A percentile compares a stretch with the other conserved stretches of the same genome.
These are phyloP conservation scores for Pseudorhombus dupliciocellatus DNA, from an alignment of 2,113 vertebrate genomes.

Conservation along the genomic window DNA sequence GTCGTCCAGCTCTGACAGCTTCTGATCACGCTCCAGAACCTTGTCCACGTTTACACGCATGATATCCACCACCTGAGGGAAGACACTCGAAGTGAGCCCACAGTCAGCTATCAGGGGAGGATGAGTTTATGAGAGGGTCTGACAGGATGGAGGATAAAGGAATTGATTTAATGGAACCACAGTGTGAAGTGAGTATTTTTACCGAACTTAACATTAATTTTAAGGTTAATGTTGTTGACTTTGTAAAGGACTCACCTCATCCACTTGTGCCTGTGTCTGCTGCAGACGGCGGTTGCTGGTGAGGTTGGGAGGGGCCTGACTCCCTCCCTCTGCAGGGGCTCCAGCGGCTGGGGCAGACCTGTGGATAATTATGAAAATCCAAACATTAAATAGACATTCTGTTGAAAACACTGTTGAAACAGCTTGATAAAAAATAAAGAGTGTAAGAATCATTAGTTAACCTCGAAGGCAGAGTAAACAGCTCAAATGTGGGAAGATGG, in stretches of 20 bases:
- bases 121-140: neutral
- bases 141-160: neutral
- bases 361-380: neutral
- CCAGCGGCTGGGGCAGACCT: constrained; percentile 89
- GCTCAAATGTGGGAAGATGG: neutral
- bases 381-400: neutral
- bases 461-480: neutral
- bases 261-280: constrained; percentile 92
- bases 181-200: neutral
- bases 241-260: constrained; percentile 82
- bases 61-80: constrained; percentile 91
- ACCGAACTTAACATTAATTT: neutral
- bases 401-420: neutral
- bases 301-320: constrained; percentile 80
- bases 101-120: neutral
- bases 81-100: constrained; percentile 1
- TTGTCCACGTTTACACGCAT: constrained; percentile 99
- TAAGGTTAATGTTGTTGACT: neutral
- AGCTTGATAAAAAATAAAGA: neutral
- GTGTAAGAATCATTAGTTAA: too few species aligned
- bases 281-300: constrained; percentile 91
- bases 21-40: constrained; percentile 96
- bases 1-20: constrained; percentile 90
- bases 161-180: neutral
- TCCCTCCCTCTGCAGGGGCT: constrained; percentile 82